Conservation (phyloP, 2,888 invertebrate species). For the Lysandra bellargus region DNA sequence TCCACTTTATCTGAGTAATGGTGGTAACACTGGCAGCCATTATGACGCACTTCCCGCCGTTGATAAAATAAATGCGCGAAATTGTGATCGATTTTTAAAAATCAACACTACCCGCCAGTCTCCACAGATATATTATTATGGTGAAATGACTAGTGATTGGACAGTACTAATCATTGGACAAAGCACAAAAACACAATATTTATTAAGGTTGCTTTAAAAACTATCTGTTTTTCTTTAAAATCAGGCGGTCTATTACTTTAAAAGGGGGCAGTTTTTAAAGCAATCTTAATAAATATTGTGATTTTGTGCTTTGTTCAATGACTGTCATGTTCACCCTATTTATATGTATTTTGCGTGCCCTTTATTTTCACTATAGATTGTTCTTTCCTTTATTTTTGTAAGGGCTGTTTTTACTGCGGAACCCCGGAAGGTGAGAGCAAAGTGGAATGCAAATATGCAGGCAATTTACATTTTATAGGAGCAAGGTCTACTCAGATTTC, state of each 20-base stretch:
- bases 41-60: not conserved
- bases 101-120: not conserved
- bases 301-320: too few relatives aligned
- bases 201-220: too few relatives aligned
- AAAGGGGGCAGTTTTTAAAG: too few relatives aligned
- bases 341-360: too few relatives aligned
- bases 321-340: too few relatives aligned
- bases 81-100: not conserved
- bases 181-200: too few relatives aligned
- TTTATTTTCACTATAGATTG: not conserved
- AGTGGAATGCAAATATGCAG: slow-evolving; percentile 18
- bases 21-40: not conserved
- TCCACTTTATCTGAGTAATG: slow-evolving; percentile 16
- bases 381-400: not conserved
- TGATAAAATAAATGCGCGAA: not conserved
- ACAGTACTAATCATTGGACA: too few relatives aligned
- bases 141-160: too few relatives aligned
- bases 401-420: not conserved
- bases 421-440: not conserved
- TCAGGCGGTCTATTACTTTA: too few relatives aligned
- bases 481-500: slow-evolving; percentile 24
- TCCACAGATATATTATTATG: too few relatives aligned
- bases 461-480: slow-evolving; percentile 26
- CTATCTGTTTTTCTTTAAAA: too few relatives aligned
- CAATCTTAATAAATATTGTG: too few relatives aligned